A percentile compares a stretch with the other conserved stretches of the same genome.
These are phyloP conservation scores for Xestia c-nigrum DNA, from an alignment of 2,888 invertebrate species.

Conservation along the genomic window DNA sequence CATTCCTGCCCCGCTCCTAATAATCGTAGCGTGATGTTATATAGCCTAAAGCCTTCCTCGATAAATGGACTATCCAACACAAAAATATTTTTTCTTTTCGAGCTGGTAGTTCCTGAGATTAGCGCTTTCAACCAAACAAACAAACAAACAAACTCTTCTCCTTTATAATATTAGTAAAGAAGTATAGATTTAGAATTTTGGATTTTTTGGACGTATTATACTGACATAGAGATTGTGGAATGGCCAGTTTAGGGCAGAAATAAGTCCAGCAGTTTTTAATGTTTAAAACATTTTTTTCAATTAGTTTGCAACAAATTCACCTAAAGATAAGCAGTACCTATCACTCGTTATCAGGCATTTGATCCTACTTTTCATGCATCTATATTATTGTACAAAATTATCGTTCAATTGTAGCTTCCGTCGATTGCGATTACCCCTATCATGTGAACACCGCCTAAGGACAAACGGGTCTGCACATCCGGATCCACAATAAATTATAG, in stretches of 20 bases:
- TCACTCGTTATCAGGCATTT: neutral
- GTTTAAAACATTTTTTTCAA: neutral
- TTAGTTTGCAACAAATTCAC: neutral
- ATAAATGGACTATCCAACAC: too few species aligned
- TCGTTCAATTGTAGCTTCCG: constrained; percentile 3
- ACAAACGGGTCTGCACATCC: constrained; percentile 58
- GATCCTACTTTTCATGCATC: neutral
- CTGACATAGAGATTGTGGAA: neutral
- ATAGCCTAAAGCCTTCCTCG: too few species aligned
- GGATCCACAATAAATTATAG: constrained; percentile 65
- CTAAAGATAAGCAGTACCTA: neutral
- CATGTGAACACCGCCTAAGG: constrained; percentile 38
- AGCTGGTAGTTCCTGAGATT: too few species aligned
- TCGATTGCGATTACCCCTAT: constrained; percentile 20
- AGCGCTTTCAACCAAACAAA: too few species aligned
- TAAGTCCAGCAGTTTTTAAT: neutral
- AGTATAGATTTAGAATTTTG: neutral
- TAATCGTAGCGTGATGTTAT: too few species aligned
- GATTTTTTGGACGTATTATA: neutral
- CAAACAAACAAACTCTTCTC: too few species aligned
- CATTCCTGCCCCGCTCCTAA: too few species aligned
- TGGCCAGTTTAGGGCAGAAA: neutral
- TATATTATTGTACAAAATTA: neutral
- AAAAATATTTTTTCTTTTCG: too few species aligned
- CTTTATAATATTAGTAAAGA: too few species aligned